Evolutionary conservation across 2,888 invertebrate genomes (phyloP).

Genomic region (Pristionchus fissidentatus): DNA sequence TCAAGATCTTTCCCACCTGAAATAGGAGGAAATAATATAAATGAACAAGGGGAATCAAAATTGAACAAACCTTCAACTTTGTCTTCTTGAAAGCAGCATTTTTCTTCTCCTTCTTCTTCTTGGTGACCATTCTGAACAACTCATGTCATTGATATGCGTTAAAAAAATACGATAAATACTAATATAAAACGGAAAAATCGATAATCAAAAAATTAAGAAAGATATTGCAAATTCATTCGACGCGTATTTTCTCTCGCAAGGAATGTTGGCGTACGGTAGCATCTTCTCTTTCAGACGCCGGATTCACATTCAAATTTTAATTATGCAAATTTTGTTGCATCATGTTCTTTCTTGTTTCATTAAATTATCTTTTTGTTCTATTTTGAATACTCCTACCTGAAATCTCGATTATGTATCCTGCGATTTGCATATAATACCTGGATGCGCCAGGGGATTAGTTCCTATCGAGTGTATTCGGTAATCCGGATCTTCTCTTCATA

Average conservation of each 20-base stretch:
- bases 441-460: neutral
- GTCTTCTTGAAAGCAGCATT: slow-evolving; percentile 67
- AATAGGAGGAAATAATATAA: neutral
- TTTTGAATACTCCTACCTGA: neutral
- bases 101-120: slow-evolving; percentile 61
- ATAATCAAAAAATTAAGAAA: neutral
- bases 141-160: neutral
- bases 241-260: neutral
- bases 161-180: neutral
- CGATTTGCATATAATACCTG: neutral
- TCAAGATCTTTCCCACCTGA: slow-evolving; percentile 61
- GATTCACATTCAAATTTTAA: neutral
- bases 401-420: neutral
- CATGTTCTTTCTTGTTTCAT: neutral
- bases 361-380: neutral
- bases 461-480: neutral
- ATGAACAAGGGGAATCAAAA: neutral
- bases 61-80: slow-evolving; percentile 61
- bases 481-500: neutral
- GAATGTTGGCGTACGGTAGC: slow-evolving; percentile 13
- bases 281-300: neutral
- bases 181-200: neutral
- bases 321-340: neutral
- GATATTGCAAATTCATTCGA: neutral
- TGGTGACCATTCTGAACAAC: slow-evolving; percentile 34